phyloP scores from a whole-genome alignment of 2,888 invertebrate genomes.

The Stegana nigrithorax region DNA sequence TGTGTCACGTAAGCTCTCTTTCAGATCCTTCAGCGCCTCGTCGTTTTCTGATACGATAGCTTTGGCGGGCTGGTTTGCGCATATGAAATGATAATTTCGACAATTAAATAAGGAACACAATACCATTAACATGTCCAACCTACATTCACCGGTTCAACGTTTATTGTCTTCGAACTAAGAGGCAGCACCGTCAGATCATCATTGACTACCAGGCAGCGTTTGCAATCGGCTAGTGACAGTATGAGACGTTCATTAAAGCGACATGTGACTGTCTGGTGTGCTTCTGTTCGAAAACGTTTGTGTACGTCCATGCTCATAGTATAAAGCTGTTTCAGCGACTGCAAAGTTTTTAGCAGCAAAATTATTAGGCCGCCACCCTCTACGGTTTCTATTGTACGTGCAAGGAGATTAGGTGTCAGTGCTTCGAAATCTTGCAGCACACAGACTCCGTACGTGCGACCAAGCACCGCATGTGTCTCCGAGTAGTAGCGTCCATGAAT shows the following conservation, averaged over 20 bases:
- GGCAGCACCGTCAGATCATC: constrained; percentile 93
- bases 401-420: constrained; percentile 94
- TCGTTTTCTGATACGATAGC: constrained; percentile 69
- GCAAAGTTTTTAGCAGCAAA: constrained; percentile 85
- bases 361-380: constrained; percentile 96
- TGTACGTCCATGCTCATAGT: constrained; percentile 99
- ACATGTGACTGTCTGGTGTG: constrained; percentile 89
- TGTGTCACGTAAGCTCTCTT: constrained; percentile 86
- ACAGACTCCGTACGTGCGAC: constrained; percentile 96
- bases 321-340: constrained; percentile 92
- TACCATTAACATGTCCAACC: no score
- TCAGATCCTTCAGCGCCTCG: constrained; percentile 78
- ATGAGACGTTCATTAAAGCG: constrained; percentile 97
- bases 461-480: constrained; percentile 97
- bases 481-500: constrained; percentile 98
- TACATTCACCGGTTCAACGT: constrained; percentile 79
- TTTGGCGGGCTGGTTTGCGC: constrained; percentile 44
- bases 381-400: constrained; percentile 96
- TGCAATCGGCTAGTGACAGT: constrained; percentile 87
- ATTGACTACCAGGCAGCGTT: constrained; percentile 92
- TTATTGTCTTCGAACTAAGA: constrained; percentile 87
- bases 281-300: constrained; percentile 90
- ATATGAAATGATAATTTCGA: constrained; percentile 1
- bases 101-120: background rate
- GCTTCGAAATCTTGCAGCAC: constrained; percentile 98